Evolutionary conservation across 2,797 vertebrate species (phyloP).

Genomic region (Phyllotis vaccarum): DNA sequence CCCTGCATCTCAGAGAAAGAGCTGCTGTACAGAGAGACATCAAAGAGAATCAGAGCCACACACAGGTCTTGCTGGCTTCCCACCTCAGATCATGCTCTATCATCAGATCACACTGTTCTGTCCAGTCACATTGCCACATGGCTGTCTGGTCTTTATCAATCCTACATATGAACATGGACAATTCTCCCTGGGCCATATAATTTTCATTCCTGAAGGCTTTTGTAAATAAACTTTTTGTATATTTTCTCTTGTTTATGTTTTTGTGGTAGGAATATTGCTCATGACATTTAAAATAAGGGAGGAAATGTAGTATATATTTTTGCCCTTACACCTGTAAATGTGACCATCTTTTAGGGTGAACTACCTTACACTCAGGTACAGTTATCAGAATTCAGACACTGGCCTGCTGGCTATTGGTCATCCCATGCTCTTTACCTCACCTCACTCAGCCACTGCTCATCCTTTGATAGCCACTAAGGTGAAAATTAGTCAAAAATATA

Average conservation of each 20-base stretch:
- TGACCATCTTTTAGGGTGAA: not conserved
- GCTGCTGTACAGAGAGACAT: fast-evolving
- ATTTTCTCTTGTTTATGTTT: not conserved
- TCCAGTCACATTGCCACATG: not conserved
- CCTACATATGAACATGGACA: not conserved
- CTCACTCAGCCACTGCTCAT: not conserved
- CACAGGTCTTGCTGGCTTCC: no score
- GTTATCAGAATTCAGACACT: not conserved
- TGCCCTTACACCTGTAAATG: not conserved
- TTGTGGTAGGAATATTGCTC: not conserved
- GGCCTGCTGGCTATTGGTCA: not conserved
- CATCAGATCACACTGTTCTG: not conserved
- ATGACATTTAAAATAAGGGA: not conserved
- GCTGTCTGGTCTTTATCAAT: no score
- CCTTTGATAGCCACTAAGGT: not conserved
- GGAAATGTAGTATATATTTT: not conserved
- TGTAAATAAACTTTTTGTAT: not conserved
- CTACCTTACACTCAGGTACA: not conserved
- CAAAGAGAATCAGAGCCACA: not conserved
- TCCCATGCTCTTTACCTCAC: not conserved
- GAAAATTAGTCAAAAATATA: not conserved
- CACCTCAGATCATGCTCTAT: not conserved
- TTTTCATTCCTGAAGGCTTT: not conserved
- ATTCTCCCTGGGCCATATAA: not conserved
- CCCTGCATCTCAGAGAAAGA: not conserved